Evolutionary conservation across 2,113 vertebrate genomes (phyloP).

Genomic region (Helogale parvula): DNA sequence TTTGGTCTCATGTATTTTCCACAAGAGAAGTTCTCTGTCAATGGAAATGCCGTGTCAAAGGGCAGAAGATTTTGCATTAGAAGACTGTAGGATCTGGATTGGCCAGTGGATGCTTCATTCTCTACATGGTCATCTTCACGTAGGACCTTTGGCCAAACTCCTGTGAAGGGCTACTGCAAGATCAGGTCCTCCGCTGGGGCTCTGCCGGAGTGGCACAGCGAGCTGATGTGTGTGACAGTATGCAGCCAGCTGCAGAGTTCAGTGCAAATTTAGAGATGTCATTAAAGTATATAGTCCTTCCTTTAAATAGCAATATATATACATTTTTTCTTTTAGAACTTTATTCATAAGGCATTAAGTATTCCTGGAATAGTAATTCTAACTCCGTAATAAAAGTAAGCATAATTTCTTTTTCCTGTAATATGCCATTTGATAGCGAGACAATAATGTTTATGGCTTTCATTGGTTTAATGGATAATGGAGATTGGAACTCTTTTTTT

Average conservation of each 20-base stretch:
- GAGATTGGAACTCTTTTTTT: not conserved
- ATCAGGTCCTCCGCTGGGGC: rapidly evolving
- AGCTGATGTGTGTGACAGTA: not conserved
- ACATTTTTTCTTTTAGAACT: not conserved
- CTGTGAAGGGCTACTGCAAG: rapidly evolving
- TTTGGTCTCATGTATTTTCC: not conserved
- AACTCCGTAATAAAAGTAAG: not conserved
- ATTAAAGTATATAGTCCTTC: not conserved
- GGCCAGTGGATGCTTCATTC: not conserved
- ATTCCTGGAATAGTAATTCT: not conserved
- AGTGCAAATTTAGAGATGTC: not conserved
- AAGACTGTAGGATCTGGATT: not conserved
- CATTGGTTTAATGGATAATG: not conserved
- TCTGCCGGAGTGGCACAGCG: not conserved
- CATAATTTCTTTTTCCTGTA: not conserved
- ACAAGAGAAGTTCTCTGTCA: not conserved
- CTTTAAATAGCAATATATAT: not conserved
- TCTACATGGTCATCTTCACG: not conserved
- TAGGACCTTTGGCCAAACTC: not conserved
- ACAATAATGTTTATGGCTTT: not conserved
- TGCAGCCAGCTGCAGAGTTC: not conserved
- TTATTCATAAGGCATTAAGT: conserved; percentile 1
- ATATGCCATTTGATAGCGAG: not conserved
- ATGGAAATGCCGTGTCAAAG: rapidly evolving
- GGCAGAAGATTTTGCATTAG: not conserved